Base-by-base conservation (phyloP, 2,113 vertebrate genomes). In the Vicugna pacos region DNA sequence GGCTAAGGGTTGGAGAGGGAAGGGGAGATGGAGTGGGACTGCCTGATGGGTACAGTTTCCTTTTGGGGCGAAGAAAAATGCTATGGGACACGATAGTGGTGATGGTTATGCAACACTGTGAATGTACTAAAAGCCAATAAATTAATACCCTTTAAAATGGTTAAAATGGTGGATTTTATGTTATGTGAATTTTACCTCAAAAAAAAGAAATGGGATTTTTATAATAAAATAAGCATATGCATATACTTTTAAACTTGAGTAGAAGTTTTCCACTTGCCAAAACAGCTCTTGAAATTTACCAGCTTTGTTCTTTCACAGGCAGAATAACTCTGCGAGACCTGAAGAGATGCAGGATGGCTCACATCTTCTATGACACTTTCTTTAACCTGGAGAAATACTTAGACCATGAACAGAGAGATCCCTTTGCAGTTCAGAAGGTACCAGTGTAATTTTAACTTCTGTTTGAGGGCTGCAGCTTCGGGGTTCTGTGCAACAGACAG, bases 331-430 rank as follows among this genome's bases (percentile, higher is more conserved):
- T 99, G 19, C 97, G 99, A 95, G 99, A 99, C 96, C 98, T 99
- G 98, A 99, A 99, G 98, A 99, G 98, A 91, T 99, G 99, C 98
- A 98, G 99, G 97, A 99, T 99, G 99, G 99, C 99, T 94, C 99
- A 99, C 93, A 99, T 99, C 89, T 99, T 99, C 98, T 99, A 99
- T 70, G 99, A 99, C 98, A 99, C 99, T 56, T 99, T 99, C 98
- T 99, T 99, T 98, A 99, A 99, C 98, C 98, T 99, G 97, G 99
- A 99, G 98, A 99, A 99, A 67, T 99, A 99, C 81, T 99, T 99
- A 99, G 99, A 99, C 99, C 99, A 99, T 64, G 99, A 99, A 96
- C 99, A 99, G 98, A 99, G 99, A 98, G 99, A 99, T 98, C 99
- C 99, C 60, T 99, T 99, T 99, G 99, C 99, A 81, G 98, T 99